Conservation (phyloP, 2,888 invertebrate genomes). For the Aradus depressus region DNA sequence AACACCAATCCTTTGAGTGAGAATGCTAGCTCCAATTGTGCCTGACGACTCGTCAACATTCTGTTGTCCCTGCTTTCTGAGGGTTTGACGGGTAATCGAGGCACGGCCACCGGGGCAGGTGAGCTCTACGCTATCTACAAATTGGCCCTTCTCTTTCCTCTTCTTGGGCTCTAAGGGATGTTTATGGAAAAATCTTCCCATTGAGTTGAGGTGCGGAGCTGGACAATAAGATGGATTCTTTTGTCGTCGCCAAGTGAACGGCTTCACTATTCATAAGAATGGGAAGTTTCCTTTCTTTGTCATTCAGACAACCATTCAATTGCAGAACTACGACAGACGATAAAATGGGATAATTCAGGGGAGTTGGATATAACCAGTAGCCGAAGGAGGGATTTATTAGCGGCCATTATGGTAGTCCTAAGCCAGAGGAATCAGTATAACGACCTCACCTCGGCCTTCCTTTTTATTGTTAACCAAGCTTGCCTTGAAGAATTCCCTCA, state of each 20-base stretch:
- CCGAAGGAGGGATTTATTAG: constrained; percentile 7
- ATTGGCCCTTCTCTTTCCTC: constrained; percentile 7
- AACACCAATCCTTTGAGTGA: constrained; percentile 8
- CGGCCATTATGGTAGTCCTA: constrained; percentile 11
- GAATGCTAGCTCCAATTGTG: constrained; percentile 12
- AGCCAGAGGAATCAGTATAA: too few species aligned
- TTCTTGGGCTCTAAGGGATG: background rate
- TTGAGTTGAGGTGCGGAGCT: background rate
- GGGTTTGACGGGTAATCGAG: too few species aligned
- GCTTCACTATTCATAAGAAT: background rate
- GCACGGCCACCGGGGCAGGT: too few species aligned
- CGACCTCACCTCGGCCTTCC: too few species aligned
- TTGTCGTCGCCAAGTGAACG: too few species aligned
- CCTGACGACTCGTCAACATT: constrained; percentile 13
- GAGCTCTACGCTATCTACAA: constrained; percentile 1
- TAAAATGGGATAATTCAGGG: constrained; percentile 13
- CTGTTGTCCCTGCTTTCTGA: too few species aligned
- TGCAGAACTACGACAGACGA: constrained; percentile 10
- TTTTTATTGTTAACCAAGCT: too few species aligned
- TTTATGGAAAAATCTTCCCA: constrained; percentile 10
- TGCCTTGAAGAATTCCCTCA: too few species aligned
- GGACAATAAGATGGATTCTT: constrained; percentile 12
- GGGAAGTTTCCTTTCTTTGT: background rate
- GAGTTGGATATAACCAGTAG: constrained; percentile 8
- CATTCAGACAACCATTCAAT: constrained; percentile 10